Evolutionary conservation across 2,888 invertebrate genomes (phyloP).

Genomic region (Sphaerophoria rueppellii): DNA sequence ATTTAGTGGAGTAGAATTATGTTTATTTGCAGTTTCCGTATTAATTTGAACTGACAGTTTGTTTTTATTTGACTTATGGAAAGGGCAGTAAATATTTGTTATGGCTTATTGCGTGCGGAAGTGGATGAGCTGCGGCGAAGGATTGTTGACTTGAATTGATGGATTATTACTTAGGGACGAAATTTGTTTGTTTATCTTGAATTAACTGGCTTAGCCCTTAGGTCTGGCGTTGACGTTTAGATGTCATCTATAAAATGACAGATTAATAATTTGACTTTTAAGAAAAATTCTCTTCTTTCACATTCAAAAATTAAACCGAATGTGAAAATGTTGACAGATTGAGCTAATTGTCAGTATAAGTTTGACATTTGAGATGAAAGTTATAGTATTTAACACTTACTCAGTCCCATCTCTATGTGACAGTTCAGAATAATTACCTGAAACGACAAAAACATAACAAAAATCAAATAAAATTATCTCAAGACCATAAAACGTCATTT

Average conservation of each 20-base stretch:
- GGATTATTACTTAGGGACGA: constrained; percentile 5
- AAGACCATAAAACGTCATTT: constrained; percentile 60
- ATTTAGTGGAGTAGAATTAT: constrained; percentile 6
- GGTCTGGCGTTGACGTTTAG: too few relatives aligned
- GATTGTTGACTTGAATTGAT: constrained; percentile 30
- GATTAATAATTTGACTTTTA: too few relatives aligned
- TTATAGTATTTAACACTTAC: constrained; percentile 21
- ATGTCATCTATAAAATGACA: too few relatives aligned
- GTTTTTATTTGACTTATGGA: constrained; percentile 37
- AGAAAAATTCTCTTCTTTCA: too few relatives aligned
- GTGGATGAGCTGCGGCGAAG: not conserved
- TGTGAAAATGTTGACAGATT: too few relatives aligned
- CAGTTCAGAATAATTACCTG: constrained; percentile 45
- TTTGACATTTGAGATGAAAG: not conserved
- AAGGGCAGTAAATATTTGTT: constrained; percentile 19
- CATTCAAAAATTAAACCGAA: too few relatives aligned
- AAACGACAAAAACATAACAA: constrained; percentile 32
- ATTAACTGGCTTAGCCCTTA: too few relatives aligned
- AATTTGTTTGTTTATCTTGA: not conserved
- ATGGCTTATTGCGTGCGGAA: not conserved
- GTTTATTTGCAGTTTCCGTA: constrained; percentile 37
- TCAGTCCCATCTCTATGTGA: constrained; percentile 2
- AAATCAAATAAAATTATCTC: constrained; percentile 34
- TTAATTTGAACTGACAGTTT: constrained; percentile 50
- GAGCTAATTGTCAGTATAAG: too few relatives aligned